Conservation (phyloP, 2,888 invertebrate species). For the Lissonota sp. region DNA sequence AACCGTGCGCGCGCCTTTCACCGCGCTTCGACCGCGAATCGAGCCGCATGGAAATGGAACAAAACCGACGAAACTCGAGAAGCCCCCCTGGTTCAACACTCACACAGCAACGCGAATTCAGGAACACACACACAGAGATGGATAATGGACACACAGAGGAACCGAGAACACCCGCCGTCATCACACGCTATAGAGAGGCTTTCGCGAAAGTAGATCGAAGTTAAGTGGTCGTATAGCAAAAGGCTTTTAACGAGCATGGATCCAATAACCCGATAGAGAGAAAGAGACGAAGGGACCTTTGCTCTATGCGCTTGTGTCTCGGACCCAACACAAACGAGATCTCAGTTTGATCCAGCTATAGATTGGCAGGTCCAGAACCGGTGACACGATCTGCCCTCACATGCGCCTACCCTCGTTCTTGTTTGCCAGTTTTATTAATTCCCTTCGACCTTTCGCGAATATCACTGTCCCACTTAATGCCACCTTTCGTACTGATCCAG, state of each 20-base stretch:
- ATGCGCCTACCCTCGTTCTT: not conserved
- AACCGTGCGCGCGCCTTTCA: slow-evolving; percentile 29
- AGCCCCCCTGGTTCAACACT: slow-evolving; percentile 11
- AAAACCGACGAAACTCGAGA: slow-evolving; percentile 43
- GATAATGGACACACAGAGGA: too few species aligned
- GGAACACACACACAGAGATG: too few species aligned
- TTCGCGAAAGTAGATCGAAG: slow-evolving; percentile 73
- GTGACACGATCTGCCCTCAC: slow-evolving; percentile 50
- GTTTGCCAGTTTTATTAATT: slow-evolving; percentile 19
- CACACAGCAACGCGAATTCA: not conserved
- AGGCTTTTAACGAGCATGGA: slow-evolving; percentile 74
- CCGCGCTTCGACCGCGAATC: slow-evolving; percentile 22
- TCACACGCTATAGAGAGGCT: slow-evolving; percentile 50
- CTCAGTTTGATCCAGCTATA: slow-evolving; percentile 45
- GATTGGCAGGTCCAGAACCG: slow-evolving; percentile 54
- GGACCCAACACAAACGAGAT: slow-evolving; percentile 38
- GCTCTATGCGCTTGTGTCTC: slow-evolving; percentile 15
- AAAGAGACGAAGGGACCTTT: slow-evolving; percentile 63
- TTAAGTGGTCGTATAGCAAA: slow-evolving; percentile 69
- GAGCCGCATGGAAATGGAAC: slow-evolving; percentile 46
- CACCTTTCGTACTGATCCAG: not conserved
- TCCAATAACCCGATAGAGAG: slow-evolving; percentile 73
- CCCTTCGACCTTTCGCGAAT: slow-evolving; percentile 25
- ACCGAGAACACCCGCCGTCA: slow-evolving; percentile 24
- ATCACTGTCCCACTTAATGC: not conserved